Evolutionary conservation across 2,797 vertebrate genomes (phyloP), one percentile per base, ranked within the genome.

Genomic region (Rhinogobio ventralis): DNA sequence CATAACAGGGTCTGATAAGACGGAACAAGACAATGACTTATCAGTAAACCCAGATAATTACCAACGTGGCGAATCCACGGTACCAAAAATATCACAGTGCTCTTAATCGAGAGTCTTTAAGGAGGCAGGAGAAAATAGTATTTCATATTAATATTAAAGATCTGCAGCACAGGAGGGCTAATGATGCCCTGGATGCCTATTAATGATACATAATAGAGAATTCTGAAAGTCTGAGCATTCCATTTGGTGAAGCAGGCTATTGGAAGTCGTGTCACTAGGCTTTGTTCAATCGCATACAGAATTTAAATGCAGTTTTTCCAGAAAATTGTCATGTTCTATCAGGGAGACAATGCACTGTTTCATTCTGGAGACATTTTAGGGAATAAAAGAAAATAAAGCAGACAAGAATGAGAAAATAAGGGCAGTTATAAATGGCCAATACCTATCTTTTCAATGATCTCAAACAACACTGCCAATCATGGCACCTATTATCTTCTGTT

Each of bases 41-140:
- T 93, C 91, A 90, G 92, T 91, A 91, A 91, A 91, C 91, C 90
- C 92, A 92, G 92, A 94, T 94, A 93, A 95, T 94, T 93, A 94
- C 92, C 10, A 73, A 36, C 5, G n/a, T 14, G 66, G 46, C 4
- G 23, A 72, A 57, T 84, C 39, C 57, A 25, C 17, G 7, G 30
- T n/a, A 46, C 36, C 64, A 36, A 57, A 86, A 76, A 77, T 78
- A 77, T 49, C 62, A 84, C 42, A 64, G n/a, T 5, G 39, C 66
- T 71, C 36, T 33, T 25, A 84, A 78, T 46, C 60, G 64, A 76
- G 19, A 33, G 75, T 79, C 49, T 78, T 84, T 79, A 84, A 78
- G 28, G n/a, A 71, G 53, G 39, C 25, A 36, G 51, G 64, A 78
- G 75, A 84, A 85, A 86, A 84, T 60, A 51, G 49, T 60, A 71